phyloP scores from a whole-genome alignment of 2,113 vertebrate genomes.

The Burhinus oedicnemus region DNA sequence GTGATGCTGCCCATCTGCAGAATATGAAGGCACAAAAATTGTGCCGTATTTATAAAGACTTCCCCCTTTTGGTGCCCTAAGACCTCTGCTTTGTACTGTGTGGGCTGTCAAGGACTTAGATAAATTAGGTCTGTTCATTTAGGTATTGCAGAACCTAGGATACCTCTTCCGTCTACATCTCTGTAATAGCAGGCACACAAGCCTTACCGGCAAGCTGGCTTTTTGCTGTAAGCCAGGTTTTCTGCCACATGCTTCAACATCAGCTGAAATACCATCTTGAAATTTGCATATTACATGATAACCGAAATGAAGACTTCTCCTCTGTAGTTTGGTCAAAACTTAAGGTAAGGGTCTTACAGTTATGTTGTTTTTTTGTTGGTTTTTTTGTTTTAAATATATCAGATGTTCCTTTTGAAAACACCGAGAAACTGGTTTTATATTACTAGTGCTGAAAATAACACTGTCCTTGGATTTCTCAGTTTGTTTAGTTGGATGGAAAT shows the following conservation, averaged over 20 bases:
- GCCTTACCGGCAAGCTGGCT: neutral
- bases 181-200: neutral
- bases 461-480: neutral
- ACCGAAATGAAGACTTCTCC: neutral
- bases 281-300: neutral
- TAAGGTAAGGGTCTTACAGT: neutral
- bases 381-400: neutral
- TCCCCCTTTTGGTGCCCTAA: neutral
- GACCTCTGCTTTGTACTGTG: conserved; percentile 17
- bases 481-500: neutral
- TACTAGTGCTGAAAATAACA: neutral
- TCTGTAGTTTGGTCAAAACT: neutral
- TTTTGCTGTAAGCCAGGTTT: conserved; percentile 16
- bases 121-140: conserved; percentile 44
- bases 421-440: neutral
- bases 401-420: neutral
- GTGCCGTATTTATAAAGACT: neutral
- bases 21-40: neutral
- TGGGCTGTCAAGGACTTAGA: conserved; percentile 7
- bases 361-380: neutral
- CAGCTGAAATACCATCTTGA: conserved; percentile 25
- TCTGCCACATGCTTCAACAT: conserved; percentile 20
- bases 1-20: neutral
- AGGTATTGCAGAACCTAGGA: neutral
- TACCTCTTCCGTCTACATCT: neutral